Evolutionary conservation across 1,140 invertebrate genomes (phyloP).

Genomic region (Eciton burchellii): DNA sequence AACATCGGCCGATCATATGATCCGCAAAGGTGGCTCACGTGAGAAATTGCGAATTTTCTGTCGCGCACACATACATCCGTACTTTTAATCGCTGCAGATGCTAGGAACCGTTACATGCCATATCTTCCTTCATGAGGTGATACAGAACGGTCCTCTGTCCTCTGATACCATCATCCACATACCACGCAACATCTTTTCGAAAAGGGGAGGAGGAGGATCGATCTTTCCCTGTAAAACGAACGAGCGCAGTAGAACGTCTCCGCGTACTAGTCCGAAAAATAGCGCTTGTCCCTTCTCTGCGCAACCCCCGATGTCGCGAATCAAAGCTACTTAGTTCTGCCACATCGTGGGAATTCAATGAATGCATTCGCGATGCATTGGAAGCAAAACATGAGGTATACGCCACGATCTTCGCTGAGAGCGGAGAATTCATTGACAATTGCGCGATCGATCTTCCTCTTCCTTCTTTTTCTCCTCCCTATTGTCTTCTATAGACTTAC

Average conservation of each 20-base stretch:
- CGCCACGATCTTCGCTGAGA: too few species aligned
- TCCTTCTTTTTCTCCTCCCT: too few species aligned
- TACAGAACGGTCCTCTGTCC: constrained; percentile 59
- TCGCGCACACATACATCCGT: constrained; percentile 52
- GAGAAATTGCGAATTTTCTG: constrained; percentile 66
- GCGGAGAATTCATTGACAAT: background rate
- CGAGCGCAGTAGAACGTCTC: background rate
- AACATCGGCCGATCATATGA: background rate
- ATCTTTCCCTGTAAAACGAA: constrained; percentile 4
- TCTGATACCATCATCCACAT: constrained; percentile 56
- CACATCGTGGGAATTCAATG: too few species aligned
- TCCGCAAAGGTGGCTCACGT: constrained; percentile 9
- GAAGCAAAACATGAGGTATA: too few species aligned
- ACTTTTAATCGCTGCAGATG: constrained; percentile 66
- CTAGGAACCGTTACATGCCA: constrained; percentile 69
- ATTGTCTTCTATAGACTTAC: constrained; percentile 72
- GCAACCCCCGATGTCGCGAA: background rate
- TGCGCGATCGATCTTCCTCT: constrained; percentile 58
- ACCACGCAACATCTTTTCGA: constrained; percentile 54
- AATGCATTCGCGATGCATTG: too few species aligned
- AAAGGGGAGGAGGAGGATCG: background rate
- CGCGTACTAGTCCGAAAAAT: background rate
- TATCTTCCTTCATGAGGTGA: constrained; percentile 51
- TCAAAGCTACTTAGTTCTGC: too few species aligned
- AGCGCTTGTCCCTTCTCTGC: background rate